Conservation (phyloP, 2,113 vertebrate species). For the Triplophysa tibetana region DNA sequence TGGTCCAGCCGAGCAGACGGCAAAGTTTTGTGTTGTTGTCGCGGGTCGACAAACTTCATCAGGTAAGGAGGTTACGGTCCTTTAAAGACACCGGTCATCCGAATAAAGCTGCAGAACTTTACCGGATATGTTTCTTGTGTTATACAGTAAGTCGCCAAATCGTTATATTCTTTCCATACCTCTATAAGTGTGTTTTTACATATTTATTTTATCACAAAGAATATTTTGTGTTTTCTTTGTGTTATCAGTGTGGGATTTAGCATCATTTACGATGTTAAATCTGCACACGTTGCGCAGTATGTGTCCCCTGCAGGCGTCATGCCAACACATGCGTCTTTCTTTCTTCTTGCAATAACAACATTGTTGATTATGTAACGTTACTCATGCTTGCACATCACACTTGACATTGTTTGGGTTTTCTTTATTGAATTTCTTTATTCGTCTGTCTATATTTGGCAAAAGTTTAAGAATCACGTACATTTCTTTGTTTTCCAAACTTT, state of each 20-base stretch:
- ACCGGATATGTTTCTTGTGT: constrained; percentile 52
- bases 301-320: background rate
- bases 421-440: background rate
- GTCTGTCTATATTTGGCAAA: background rate
- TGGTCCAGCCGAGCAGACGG: constrained; percentile 21
- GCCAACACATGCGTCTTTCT: background rate
- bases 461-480: background rate
- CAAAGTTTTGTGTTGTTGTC: constrained; percentile 44
- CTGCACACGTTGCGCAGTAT: background rate
- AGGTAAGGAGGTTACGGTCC: constrained; percentile 39
- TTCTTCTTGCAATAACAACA: background rate
- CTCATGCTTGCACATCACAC: background rate
- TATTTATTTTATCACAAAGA: background rate
- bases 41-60: constrained; percentile 43
- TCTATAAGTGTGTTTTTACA: constrained; percentile 38
- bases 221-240: background rate
- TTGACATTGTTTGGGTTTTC: background rate
- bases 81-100: constrained; percentile 19
- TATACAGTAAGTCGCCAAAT: constrained; percentile 65
- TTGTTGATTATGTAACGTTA: too few relatives aligned
- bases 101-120: constrained; percentile 33
- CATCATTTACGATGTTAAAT: background rate
- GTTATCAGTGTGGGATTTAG: background rate
- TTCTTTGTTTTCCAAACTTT: background rate
- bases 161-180: background rate